phyloP scores from a whole-genome alignment of 1,140 invertebrate genomes.

The Achroia grisella region DNA sequence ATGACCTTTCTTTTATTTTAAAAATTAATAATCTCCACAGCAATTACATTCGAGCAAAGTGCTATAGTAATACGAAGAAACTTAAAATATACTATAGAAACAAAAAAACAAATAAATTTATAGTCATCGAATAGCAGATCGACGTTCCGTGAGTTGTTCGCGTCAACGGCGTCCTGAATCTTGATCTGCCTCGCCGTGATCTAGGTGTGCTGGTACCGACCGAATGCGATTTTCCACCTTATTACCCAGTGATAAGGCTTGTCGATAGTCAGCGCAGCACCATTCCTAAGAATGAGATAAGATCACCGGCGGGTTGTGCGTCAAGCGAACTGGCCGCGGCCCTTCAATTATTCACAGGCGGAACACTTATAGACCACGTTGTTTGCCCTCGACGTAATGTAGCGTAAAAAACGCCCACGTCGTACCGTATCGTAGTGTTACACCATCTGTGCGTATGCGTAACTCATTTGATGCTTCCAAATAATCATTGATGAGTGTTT shows the following conservation, averaged over 20 bases:
- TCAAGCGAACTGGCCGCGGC: slow-evolving; percentile 10
- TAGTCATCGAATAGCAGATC: slow-evolving; percentile 17
- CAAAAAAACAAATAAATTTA: background rate
- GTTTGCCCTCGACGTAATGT: too few species aligned
- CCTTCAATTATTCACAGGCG: slow-evolving; percentile 50
- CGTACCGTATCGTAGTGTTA: background rate
- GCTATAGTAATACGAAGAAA: too few species aligned
- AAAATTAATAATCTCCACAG: too few species aligned
- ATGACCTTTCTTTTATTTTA: too few species aligned
- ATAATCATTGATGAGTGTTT: background rate
- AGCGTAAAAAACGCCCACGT: too few species aligned
- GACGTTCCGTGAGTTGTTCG: slow-evolving; percentile 42
- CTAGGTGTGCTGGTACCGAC: too few species aligned
- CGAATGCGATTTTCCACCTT: too few species aligned
- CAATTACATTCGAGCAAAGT: too few species aligned
- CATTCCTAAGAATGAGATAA: slow-evolving; percentile 14
- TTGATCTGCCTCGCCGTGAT: slow-evolving; percentile 26
- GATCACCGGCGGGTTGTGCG: slow-evolving; percentile 12
- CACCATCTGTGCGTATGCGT: slow-evolving; percentile 5
- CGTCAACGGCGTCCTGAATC: slow-evolving; percentile 45
- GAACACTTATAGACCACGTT: slow-evolving; percentile 19
- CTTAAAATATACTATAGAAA: too few species aligned
- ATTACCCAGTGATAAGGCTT: too few species aligned
- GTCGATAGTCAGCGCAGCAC: too few species aligned
- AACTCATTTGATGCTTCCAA: background rate